phyloP scores from a whole-genome alignment of 1,140 invertebrate species.

The Calephelis virginiensis region DNA sequence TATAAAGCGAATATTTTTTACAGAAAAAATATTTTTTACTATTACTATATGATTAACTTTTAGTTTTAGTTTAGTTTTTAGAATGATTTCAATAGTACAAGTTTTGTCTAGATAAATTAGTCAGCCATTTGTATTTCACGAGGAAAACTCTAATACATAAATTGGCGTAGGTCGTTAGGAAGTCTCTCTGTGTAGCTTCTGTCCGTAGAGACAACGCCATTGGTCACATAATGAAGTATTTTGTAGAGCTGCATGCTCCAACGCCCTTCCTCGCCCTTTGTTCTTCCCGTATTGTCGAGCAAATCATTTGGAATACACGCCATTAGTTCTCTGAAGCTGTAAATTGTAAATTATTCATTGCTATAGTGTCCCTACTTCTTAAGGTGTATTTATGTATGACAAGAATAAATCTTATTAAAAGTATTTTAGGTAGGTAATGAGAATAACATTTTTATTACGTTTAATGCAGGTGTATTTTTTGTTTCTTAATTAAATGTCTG shows the following conservation, averaged over 20 bases:
- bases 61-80: too few relatives aligned
- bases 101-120: too few relatives aligned
- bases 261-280: not conserved
- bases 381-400: not conserved
- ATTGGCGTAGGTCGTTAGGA: not conserved
- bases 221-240: not conserved
- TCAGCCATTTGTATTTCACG: too few relatives aligned
- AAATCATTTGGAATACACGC: not conserved
- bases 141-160: not conserved
- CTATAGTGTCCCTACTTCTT: not conserved
- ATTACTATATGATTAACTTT: too few relatives aligned
- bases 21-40: too few relatives aligned
- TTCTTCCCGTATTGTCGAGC: not conserved
- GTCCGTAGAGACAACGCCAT: not conserved
- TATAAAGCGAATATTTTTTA: too few relatives aligned
- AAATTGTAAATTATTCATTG: not conserved
- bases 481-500: too few relatives aligned
- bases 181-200: not conserved
- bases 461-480: too few relatives aligned
- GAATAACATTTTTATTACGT: too few relatives aligned
- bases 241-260: not conserved
- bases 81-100: too few relatives aligned
- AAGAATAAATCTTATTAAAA: not conserved
- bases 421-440: not conserved
- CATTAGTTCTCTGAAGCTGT: not conserved